Conservation (phyloP, 2,797 vertebrate genomes). For the Mormyrops attenuatus region DNA sequence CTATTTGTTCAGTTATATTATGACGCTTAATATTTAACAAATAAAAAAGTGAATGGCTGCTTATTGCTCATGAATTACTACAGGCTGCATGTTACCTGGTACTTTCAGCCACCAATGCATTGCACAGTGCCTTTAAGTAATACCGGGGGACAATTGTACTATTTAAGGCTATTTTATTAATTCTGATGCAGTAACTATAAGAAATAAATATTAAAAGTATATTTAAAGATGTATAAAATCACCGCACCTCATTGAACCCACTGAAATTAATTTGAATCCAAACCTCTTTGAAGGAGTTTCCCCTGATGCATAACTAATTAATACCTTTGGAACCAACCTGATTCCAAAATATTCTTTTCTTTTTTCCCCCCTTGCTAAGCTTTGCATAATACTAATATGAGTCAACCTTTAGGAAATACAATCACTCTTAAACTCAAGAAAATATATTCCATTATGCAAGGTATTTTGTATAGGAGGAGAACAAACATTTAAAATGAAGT, state of each 20-base stretch:
- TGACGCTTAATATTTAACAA: not conserved
- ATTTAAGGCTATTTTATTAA: not conserved
- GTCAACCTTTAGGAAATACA: not conserved
- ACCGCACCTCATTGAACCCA: conserved; percentile 24
- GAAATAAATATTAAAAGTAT: conserved; percentile 20
- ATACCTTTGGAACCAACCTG: conserved; percentile 40
- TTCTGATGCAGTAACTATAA: conserved; percentile 10
- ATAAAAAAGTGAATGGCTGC: not conserved
- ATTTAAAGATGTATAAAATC: conserved; percentile 29
- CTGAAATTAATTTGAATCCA: conserved; percentile 41
- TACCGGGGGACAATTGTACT: not conserved
- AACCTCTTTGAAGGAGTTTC: conserved; percentile 35
- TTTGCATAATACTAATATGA: not conserved
- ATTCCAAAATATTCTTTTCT: conserved; percentile 22
- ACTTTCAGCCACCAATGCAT: not conserved
- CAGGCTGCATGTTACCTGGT: not conserved
- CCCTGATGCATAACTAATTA: conserved; percentile 40
- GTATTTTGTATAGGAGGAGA: not conserved
- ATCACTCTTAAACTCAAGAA: not conserved
- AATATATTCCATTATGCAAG: not conserved
- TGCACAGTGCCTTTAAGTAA: not conserved
- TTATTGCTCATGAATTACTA: not conserved
- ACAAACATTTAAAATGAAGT: not conserved
- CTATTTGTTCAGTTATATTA: not conserved
- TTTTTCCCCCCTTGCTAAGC: conserved; percentile 5